phyloP scores from a whole-genome alignment of 2,113 vertebrate species.

The Anthoscopus minutus region DNA sequence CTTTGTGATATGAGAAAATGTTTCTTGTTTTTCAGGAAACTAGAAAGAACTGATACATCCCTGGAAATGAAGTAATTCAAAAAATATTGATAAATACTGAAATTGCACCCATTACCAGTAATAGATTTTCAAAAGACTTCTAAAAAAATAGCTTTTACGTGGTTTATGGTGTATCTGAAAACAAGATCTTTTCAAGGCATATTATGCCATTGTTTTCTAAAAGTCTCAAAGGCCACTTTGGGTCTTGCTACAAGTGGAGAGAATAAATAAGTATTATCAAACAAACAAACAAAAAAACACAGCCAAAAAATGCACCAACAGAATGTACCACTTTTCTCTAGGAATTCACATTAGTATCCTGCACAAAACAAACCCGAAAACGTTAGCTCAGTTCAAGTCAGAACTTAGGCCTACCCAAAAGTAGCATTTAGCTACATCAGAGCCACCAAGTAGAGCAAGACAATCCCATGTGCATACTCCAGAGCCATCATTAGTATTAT shows the following conservation, averaged over 20 bases:
- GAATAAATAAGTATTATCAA: not conserved
- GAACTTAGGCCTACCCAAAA: not conserved
- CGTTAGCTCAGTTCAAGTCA: not conserved
- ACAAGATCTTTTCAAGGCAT: not conserved
- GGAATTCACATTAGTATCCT: not conserved
- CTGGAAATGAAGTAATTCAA: not conserved
- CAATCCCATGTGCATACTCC: not conserved
- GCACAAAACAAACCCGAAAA: not conserved
- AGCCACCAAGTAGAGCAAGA: not conserved
- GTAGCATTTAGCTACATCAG: not conserved
- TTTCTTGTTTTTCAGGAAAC: not conserved
- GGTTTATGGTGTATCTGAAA: not conserved
- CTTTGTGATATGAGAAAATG: not conserved
- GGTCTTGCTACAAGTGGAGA: not conserved
- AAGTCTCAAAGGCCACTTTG: not conserved
- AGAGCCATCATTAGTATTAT: not conserved
- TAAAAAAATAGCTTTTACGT: not conserved
- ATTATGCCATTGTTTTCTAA: not conserved
- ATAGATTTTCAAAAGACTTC: not conserved
- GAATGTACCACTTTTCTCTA: not conserved
- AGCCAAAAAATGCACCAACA: no score
- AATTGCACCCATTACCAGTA: not conserved
- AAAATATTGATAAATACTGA: not conserved
- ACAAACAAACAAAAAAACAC: not conserved
- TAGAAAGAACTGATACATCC: not conserved